Base-by-base conservation (phyloP, 1,140 invertebrate genomes). In the Hylaeus volcanicus region DNA sequence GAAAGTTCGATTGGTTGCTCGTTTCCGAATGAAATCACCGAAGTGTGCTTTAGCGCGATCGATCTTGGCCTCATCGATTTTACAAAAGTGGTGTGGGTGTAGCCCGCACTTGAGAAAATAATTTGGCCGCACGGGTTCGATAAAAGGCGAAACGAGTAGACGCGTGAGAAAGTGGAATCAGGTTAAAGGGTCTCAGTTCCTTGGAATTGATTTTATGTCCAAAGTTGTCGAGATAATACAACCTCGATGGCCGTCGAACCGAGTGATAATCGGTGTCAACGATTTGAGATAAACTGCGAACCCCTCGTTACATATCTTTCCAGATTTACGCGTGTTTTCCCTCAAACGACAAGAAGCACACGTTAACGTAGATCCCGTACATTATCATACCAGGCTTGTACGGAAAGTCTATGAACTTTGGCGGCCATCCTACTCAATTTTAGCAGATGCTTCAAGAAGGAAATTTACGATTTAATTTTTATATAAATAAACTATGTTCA, bases 71-170 rank as follows among this genome's bases (percentile, higher is more conserved):
- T 41, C 65, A 45, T 70, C 48, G 65, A 65, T 37, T 37, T 55
- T 2, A 55, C 15, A 14, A 26, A 55, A 26, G 1, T 43, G 61
- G 12, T 6, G 37, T 3, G 26, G 1, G 1, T 37, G 53, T 37
- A 1, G 8, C 5, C 64, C 48, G 14, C 58, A 60, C 56, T 82
- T 58, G 8, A 51, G 65, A 73, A 79, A 85, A 83, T 66, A 75
- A 75, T 83, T 84, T 79, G 12, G 39, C 43, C 12, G 5, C 15
- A 14, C 51, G 55, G 11, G 41, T 53, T 45, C 11, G 45, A 39
- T 14, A 65, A 5, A n/a, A 61, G 43, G 48, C 45, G 60, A 63
- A 81, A 74, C 61, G 64, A 39, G 63, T 69, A 56, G 41, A 12
- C 60, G 39, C 60, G 37, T 11, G 58, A 77, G 56, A 58, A 69